Evolutionary conservation across 2,888 invertebrate species (phyloP), one percentile per base, ranked within the genome.

Genomic region (Proisotoma minuta): DNA sequence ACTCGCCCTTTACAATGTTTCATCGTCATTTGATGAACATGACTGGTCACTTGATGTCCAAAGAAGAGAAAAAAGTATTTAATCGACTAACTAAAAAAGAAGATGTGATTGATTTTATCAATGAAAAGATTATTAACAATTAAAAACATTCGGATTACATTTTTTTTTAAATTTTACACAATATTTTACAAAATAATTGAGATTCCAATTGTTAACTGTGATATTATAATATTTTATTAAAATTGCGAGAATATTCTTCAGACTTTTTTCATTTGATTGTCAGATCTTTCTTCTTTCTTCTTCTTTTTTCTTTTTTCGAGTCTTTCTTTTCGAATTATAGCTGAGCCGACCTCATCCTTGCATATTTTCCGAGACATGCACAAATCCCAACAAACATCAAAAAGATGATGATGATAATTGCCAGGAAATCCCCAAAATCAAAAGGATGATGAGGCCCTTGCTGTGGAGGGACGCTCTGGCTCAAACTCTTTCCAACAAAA

Each of bases 11-110:
- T 78, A 86, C 89, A 71, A 86, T 86, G 76, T 93, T 97, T 75
- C 98, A 98, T 79, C 95, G 97, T 77, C 98, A 98, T 79, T 83
- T 98, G 67, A 91, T 93, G 56, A 95, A 93, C 77, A 98, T 98
- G 98, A 82, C 93, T 75, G 92, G 94, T 75, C 88, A 87, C 78
- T 77, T 88, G 40, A 81, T 96, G 72, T 82, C 85, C 0, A 87
- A 86, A 74, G 78, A 82, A 54, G 85, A 89, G 74, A 85, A 90
- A 75, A 81, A 84, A 70, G 78, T 85, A 53, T 94, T 97, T 75
- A 95, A 95, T 78, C 82, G 83, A 70, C 80, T 93, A 22, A 84
- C 83, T 1, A 54, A 59, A 4, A 68, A 65, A 34, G 51, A 61
- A 0, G 69, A 67, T 26, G 69, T 71, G 3, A 29, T 70, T n/a